Conservation (phyloP, 2,797 vertebrate genomes). For the Eurystomus glaucurus region DNA sequence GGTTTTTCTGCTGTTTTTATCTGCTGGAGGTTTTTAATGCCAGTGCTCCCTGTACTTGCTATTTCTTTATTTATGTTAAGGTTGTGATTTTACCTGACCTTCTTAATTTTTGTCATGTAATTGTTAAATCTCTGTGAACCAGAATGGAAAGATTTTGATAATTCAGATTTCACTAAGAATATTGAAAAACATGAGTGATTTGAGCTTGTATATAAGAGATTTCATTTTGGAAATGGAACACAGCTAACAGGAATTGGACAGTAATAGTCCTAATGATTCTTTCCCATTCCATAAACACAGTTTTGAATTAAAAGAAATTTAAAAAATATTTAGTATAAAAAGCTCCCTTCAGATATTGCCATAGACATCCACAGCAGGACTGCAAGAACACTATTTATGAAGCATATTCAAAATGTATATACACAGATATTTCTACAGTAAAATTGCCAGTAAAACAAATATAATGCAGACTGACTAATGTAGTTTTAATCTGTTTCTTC, state of each 20-base stretch:
- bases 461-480: neutral
- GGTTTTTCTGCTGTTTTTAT: neutral
- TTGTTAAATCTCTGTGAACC: neutral
- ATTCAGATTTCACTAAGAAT: neutral
- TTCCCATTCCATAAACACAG: neutral
- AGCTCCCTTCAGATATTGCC: neutral
- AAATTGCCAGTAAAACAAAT: neutral
- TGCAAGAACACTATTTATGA: neutral
- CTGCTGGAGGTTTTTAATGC: neutral
- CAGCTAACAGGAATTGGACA: neutral
- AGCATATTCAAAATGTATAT: neutral
- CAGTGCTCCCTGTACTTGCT: neutral
- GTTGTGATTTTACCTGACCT: neutral
- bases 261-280: neutral
- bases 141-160: neutral
- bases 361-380: neutral
- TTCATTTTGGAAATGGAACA: neutral
- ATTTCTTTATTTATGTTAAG: neutral
- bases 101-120: neutral
- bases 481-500: neutral
- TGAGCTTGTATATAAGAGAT: neutral
- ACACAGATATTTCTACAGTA: neutral
- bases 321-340: neutral
- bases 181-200: neutral
- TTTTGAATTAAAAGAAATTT: neutral